phyloP scores from a whole-genome alignment of 2,888 invertebrate genomes.

The Xestoiulus laeticollis region DNA sequence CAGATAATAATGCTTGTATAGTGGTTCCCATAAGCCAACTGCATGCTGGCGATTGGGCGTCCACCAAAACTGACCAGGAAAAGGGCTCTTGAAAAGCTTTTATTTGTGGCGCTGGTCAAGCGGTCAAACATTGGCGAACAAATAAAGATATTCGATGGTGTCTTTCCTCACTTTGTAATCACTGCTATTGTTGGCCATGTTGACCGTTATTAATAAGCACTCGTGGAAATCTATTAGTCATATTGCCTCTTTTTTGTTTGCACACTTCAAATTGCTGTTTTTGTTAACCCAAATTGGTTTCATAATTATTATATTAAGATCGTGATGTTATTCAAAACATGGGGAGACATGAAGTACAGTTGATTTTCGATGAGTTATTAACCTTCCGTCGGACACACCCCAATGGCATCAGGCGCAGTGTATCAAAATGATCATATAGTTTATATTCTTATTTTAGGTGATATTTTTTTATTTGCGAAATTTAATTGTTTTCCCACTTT shows the following conservation, averaged over 20 bases:
- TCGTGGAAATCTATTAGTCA: slow-evolving; percentile 10
- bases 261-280: too few relatives aligned
- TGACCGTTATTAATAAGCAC: not conserved
- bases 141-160: not conserved
- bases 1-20: not conserved
- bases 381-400: too few relatives aligned
- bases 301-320: too few relatives aligned
- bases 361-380: too few relatives aligned
- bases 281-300: too few relatives aligned
- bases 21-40: not conserved
- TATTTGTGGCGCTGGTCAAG: slow-evolving; percentile 39
- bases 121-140: slow-evolving; percentile 16
- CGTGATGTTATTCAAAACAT: too few relatives aligned
- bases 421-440: too few relatives aligned
- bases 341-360: too few relatives aligned
- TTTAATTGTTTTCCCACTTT: too few relatives aligned
- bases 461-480: too few relatives aligned
- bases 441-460: too few relatives aligned
- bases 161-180: not conserved
- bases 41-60: not conserved
- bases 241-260: not conserved
- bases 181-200: not conserved
- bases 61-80: slow-evolving; percentile 6
- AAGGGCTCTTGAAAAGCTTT: slow-evolving; percentile 35
- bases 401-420: too few relatives aligned